Percentiles rank a stretch among this genome's conserved stretches.
These are phyloP conservation scores for Irena cyanogastra DNA, from an alignment of 2,113 vertebrate species.

Conservation along the genomic window DNA sequence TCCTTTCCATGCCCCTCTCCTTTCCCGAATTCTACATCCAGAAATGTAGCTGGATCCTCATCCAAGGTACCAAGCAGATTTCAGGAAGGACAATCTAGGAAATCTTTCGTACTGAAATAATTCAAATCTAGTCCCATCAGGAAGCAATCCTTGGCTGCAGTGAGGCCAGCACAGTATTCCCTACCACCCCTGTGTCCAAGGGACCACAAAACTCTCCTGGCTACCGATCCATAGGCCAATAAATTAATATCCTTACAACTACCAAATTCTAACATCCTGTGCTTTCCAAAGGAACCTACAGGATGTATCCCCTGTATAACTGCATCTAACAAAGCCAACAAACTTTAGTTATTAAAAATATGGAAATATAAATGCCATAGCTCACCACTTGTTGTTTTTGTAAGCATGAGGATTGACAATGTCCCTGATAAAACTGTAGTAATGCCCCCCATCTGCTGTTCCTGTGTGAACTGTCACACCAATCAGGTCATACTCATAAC, in stretches of 20 bases:
- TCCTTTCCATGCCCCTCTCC: fast-evolving
- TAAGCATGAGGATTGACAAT: conserved; percentile 97
- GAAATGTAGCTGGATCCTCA: not conserved
- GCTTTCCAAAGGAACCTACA: not conserved
- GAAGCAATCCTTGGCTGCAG: not conserved
- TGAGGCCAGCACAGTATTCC: not conserved
- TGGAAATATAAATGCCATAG: conserved; percentile 43
- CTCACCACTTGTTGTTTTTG: conserved; percentile 98
- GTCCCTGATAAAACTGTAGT: conserved; percentile 98
- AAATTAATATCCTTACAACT: not conserved
- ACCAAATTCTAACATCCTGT: not conserved
- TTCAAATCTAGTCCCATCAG: not conserved
- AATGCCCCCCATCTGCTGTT: conserved; percentile 96
- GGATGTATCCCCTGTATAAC: fast-evolving
- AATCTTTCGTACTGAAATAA: not conserved
- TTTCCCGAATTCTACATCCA: not conserved
- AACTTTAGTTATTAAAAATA: not conserved
- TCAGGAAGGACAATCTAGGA: not conserved
- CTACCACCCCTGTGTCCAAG: not conserved
- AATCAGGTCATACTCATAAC: conserved; percentile 97
- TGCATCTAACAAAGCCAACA: not conserved
- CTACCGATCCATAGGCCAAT: not conserved
- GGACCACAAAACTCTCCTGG: not conserved
- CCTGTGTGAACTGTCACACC: conserved; percentile 97
- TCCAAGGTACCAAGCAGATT: not conserved